These are phyloP conservation scores for Callorhinus ursinus DNA, from an alignment of 2,113 vertebrate species.

Conservation along the genomic window DNA sequence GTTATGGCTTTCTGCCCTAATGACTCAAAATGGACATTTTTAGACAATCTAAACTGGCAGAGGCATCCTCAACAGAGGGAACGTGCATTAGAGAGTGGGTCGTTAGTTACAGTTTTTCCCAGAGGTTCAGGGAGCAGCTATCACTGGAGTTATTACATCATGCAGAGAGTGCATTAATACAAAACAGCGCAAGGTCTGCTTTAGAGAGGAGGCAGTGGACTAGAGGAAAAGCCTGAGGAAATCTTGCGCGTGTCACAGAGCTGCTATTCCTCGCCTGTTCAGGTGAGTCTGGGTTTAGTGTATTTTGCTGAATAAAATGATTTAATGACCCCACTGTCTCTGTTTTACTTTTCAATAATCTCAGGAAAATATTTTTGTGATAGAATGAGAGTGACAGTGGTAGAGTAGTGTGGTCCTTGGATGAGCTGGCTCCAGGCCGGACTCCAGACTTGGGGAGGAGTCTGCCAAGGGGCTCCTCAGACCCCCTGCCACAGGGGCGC, in stretches of 20 bases:
- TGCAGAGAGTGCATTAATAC: background rate
- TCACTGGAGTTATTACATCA: slow-evolving; percentile 12
- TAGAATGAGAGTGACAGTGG: background rate
- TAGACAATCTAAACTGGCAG: slow-evolving; percentile 59
- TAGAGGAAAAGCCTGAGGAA: background rate
- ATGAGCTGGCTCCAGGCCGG: background rate
- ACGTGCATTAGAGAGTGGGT: background rate
- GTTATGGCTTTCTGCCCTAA: slow-evolving; percentile 64
- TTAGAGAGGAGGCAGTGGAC: background rate
- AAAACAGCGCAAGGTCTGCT: background rate
- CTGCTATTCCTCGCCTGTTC: background rate
- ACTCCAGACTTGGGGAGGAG: background rate
- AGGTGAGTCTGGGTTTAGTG: background rate
- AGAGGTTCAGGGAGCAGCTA: background rate
- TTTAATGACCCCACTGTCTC: background rate
- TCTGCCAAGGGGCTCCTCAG: background rate
- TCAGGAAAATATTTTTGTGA: background rate
- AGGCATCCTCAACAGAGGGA: slow-evolving; percentile 1
- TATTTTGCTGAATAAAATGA: slow-evolving; percentile 45
- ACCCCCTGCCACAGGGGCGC: background rate
- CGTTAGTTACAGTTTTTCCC: background rate
- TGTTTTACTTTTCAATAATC: slow-evolving; percentile 45
- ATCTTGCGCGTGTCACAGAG: background rate
- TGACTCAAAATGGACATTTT: slow-evolving; percentile 63
- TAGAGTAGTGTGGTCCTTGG: background rate